Percentiles rank a stretch among this genome's conserved stretches.
These are phyloP conservation scores for Ardeotis arabs DNA, from an alignment of 2,113 vertebrate genomes.

Conservation along the genomic window DNA sequence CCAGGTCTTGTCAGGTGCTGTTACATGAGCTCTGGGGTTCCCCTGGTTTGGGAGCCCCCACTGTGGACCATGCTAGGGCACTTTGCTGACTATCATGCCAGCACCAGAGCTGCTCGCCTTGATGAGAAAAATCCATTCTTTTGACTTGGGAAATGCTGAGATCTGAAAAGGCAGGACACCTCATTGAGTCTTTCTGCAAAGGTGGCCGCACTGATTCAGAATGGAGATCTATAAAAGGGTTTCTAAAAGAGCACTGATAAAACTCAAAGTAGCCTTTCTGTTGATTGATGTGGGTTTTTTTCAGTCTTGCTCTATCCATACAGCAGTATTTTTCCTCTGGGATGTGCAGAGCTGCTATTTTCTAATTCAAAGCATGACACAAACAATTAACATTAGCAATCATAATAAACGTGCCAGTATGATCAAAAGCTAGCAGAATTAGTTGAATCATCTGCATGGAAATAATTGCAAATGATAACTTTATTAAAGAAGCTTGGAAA, in stretches of 20 bases:
- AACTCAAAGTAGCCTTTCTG: not conserved
- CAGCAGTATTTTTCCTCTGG: not conserved
- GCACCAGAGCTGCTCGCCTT: too few relatives aligned
- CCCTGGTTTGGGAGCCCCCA: too few relatives aligned
- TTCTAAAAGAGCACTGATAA: not conserved
- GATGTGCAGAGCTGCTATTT: not conserved
- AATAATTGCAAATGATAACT: constrained; percentile 33
- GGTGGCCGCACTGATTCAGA: not conserved
- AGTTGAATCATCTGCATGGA: constrained; percentile 15
- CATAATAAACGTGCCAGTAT: not conserved
- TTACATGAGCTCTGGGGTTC: too few relatives aligned
- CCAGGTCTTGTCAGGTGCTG: too few relatives aligned
- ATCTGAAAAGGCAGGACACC: not conserved
- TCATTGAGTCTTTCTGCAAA: not conserved
- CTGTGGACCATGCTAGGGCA: too few relatives aligned
- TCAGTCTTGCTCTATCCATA: not conserved
- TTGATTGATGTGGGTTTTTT: not conserved
- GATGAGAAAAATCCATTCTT: not conserved
- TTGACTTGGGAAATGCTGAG: not conserved
- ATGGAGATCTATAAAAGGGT: not conserved
- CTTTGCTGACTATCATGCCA: too few relatives aligned
- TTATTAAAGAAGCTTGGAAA: constrained; percentile 16
- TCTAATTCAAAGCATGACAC: constrained; percentile 18
- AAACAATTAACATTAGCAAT: constrained; percentile 46
- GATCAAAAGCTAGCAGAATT: not conserved